These are phyloP conservation scores for Dendrolimus kikuchii DNA, from an alignment of 1,140 invertebrate genomes.

Conservation along the genomic window DNA sequence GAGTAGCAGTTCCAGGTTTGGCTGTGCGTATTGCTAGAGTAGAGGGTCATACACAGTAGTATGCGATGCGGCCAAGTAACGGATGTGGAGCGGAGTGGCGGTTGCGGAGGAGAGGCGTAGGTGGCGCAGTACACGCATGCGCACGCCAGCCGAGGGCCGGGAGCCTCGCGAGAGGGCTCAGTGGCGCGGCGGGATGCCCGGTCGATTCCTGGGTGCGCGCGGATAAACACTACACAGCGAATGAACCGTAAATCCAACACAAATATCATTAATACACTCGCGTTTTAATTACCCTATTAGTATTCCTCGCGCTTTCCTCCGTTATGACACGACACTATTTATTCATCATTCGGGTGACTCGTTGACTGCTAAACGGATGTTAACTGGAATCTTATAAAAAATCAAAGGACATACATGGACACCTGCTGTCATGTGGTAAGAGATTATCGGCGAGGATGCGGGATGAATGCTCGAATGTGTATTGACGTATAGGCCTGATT, in stretches of 20 bases:
- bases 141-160: constrained; percentile 35
- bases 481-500: neutral
- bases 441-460: constrained; percentile 9
- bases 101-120: constrained; percentile 17
- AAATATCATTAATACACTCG: constrained; percentile 10
- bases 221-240: constrained; percentile 25
- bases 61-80: too few species aligned
- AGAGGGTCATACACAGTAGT: too few species aligned
- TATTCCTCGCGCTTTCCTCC: too few species aligned
- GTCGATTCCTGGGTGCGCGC: constrained; percentile 58
- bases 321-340: neutral
- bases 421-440: constrained; percentile 22
- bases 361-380: neutral
- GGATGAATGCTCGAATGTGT: constrained; percentile 8
- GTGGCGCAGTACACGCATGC: constrained; percentile 45
- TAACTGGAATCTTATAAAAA: constrained; percentile 10
- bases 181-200: constrained; percentile 60
- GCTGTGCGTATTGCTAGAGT: too few species aligned
- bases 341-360: constrained; percentile 2
- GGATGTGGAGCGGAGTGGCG: constrained; percentile 8
- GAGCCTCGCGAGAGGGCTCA: constrained; percentile 47
- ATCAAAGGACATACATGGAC: constrained; percentile 18
- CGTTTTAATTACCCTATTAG: neutral
- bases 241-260: constrained; percentile 28
- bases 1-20: too few species aligned